Conservation (phyloP, 2,888 invertebrate species). For the Tenthredo amoena region DNA sequence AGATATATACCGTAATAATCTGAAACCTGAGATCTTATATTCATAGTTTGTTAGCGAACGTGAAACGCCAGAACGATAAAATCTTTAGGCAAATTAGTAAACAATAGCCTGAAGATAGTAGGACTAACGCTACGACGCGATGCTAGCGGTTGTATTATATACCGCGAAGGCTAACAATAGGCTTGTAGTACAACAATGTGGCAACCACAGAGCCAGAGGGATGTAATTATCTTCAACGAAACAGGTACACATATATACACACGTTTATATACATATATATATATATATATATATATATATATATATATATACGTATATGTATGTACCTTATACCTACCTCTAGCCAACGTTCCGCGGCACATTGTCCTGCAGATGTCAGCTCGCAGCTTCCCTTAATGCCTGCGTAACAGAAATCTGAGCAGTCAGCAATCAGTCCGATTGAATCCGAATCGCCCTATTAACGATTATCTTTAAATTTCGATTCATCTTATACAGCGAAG, state of each 20-base stretch:
- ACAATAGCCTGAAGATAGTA: constrained; percentile 23
- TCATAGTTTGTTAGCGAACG: not conserved
- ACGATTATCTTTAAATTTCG: not conserved
- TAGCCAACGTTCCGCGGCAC: constrained; percentile 20
- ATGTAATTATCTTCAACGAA: constrained; percentile 71
- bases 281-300: too few relatives aligned
- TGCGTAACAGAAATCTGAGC: not conserved
- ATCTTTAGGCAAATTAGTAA: constrained; percentile 35
- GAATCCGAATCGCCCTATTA: not conserved
- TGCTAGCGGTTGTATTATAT: constrained; percentile 64
- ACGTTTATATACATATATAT: too few relatives aligned
- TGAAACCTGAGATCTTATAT: not conserved
- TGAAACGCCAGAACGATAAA: constrained; percentile 4
- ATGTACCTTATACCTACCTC: not conserved
- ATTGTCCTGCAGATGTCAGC: constrained; percentile 45
- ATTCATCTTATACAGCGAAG: not conserved
- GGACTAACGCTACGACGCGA: constrained; percentile 13
- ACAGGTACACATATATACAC: constrained; percentile 30
- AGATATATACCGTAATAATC: not conserved
- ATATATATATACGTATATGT: too few relatives aligned
- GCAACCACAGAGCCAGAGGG: constrained; percentile 64
- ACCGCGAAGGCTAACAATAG: constrained; percentile 68
- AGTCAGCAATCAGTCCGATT: constrained; percentile 13
- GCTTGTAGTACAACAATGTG: constrained; percentile 70
- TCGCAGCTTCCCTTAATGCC: not conserved